Percentiles rank a stretch among this genome's conserved stretches.
Conservation (phyloP, 2,113 vertebrate species). For the Erythrolamprus reginae region DNA sequence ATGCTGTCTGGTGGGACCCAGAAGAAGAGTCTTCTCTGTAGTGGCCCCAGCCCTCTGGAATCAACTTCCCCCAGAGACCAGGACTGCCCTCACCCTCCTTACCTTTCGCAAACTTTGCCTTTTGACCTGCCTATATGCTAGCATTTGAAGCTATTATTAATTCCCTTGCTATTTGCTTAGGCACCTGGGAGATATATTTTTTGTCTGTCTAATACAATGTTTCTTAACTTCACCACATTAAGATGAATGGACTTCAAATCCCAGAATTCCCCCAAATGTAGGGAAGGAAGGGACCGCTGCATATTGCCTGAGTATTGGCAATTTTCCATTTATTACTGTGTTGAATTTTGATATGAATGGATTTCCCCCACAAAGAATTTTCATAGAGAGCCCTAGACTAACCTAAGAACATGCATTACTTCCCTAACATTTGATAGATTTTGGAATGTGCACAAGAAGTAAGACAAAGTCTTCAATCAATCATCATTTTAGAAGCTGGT, state of each 20-base stretch:
- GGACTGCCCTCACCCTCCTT: too few species aligned
- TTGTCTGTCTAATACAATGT: background rate
- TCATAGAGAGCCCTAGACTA: background rate
- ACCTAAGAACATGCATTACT: background rate
- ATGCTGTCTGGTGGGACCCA: too few species aligned
- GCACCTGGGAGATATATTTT: background rate
- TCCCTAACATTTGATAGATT: background rate
- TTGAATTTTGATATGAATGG: background rate
- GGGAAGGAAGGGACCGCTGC: background rate
- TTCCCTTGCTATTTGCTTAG: background rate
- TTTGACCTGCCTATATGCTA: background rate
- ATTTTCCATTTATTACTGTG: background rate
- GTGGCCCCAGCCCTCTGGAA: too few species aligned
- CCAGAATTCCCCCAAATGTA: background rate
- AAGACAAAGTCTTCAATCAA: background rate
- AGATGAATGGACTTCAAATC: background rate
- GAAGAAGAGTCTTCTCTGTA: too few species aligned
- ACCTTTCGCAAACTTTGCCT: too few species aligned
- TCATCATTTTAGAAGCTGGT: constrained; percentile 12
- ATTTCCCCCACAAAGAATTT: background rate
- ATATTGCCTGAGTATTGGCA: background rate
- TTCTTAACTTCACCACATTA: background rate
- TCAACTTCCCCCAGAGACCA: too few species aligned
- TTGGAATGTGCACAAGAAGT: background rate
- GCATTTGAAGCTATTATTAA: background rate